Percentiles rank a stretch among this genome's conserved stretches.
Conservation (phyloP, 1,140 invertebrate species). For the Schlechtendalia chinensis region DNA sequence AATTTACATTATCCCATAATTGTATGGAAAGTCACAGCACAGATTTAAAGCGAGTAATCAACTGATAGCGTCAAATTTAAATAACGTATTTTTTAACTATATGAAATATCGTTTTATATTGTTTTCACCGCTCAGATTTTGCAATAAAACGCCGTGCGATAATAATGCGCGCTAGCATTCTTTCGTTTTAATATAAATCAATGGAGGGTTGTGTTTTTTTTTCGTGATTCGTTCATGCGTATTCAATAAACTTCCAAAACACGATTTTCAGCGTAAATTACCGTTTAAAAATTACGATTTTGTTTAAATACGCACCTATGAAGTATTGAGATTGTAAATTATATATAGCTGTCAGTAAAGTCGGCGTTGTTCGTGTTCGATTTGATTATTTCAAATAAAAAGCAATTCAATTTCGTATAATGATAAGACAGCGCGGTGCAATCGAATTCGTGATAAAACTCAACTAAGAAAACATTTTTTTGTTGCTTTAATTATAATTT, state of each 20-base stretch:
- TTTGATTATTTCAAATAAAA: no score
- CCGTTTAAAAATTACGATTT: neutral
- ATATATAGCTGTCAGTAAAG: no score
- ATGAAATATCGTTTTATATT: neutral
- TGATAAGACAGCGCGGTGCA: no score
- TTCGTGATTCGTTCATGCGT: neutral
- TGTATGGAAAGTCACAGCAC: no score
- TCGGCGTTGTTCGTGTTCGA: no score
- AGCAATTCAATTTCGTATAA: no score
- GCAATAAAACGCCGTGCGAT: neutral
- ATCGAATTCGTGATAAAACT: no score
- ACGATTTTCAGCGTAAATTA: neutral
- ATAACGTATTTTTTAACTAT: neutral
- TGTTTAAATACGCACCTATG: neutral
- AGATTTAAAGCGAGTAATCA: neutral
- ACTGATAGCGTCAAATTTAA: conserved; percentile 7
- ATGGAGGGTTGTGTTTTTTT: neutral
- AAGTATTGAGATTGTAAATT: no score
- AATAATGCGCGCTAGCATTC: neutral
- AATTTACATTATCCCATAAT: neutral
- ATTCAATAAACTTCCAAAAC: neutral
- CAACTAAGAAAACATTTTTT: no score
- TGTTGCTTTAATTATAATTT: no score
- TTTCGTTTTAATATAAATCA: conserved; percentile 10
- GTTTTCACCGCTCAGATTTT: neutral